These are phyloP conservation scores for Drosophila sordidapex DNA, from an alignment of 2,888 invertebrate genomes.

Conservation along the genomic window DNA sequence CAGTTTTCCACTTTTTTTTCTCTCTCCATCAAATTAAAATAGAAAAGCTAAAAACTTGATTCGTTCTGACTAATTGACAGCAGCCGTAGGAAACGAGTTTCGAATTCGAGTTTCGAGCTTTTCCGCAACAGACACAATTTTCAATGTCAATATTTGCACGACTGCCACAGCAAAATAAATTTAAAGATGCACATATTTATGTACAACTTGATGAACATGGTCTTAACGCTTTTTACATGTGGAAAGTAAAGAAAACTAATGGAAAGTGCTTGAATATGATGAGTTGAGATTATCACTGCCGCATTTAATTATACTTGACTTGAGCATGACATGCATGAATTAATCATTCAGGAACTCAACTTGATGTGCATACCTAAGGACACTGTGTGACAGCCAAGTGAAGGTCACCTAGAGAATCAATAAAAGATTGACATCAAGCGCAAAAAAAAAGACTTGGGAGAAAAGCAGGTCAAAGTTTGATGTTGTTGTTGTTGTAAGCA, in stretches of 20 bases:
- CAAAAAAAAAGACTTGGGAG: neutral
- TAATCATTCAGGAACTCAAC: conserved; percentile 40
- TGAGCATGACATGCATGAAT: conserved; percentile 49
- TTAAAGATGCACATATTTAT: conserved; percentile 28
- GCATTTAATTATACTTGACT: conserved; percentile 42
- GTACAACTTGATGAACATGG: conserved; percentile 5
- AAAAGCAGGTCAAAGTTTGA: conserved; percentile 18
- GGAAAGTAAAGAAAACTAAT: conserved; percentile 50
- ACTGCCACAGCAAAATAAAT: conserved; percentile 30
- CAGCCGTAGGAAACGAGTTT: conserved; percentile 45
- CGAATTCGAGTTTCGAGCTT: conserved; percentile 14
- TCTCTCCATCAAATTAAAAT: conserved; percentile 25
- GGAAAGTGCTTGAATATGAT: conserved; percentile 51
- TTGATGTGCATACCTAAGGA: conserved; percentile 10
- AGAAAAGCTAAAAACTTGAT: conserved; percentile 52
- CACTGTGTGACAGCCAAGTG: conserved; percentile 10
- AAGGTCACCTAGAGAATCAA: conserved; percentile 69
- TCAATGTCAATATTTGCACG: conserved; percentile 77
- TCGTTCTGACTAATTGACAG: conserved; percentile 49
- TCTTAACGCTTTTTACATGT: conserved; percentile 19
- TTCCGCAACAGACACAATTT: conserved; percentile 44
- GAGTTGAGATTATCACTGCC: conserved; percentile 37
- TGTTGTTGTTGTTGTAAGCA: conserved; percentile 4
- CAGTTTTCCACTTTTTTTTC: conserved; percentile 35
- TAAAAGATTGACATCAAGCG: conserved; percentile 37